These are phyloP conservation scores for Maniola hyperantus DNA, from an alignment of 2,888 invertebrate species.

Conservation along the genomic window DNA sequence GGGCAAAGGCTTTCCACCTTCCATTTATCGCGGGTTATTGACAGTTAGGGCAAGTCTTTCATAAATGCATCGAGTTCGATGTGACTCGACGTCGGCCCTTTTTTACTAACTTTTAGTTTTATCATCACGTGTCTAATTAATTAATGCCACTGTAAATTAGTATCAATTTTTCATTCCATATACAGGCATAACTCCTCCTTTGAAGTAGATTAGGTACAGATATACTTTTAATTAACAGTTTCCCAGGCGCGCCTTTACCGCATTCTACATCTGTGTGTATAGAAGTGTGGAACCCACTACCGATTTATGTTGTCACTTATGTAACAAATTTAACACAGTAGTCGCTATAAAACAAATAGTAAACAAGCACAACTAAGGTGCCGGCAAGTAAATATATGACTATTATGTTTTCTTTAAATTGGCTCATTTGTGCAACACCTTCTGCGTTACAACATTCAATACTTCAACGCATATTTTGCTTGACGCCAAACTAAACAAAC, in stretches of 20 bases:
- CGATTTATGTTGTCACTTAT: conserved; percentile 43
- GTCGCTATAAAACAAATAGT: conserved; percentile 36
- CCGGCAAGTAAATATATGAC: conserved; percentile 28
- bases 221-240: conserved; percentile 53
- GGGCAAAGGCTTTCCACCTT: too few relatives aligned
- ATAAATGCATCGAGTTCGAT: too few relatives aligned
- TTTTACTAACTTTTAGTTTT: background rate
- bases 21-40: too few relatives aligned
- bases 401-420: conserved; percentile 30
- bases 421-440: conserved; percentile 20
- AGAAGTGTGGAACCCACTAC: conserved; percentile 19
- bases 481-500: background rate
- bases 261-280: conserved; percentile 31
- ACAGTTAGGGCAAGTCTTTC: too few relatives aligned
- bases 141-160: background rate
- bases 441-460: background rate
- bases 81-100: too few relatives aligned
- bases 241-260: conserved; percentile 53
- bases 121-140: background rate
- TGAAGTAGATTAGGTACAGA: conserved; percentile 1
- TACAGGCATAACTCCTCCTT: conserved; percentile 14
- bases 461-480: background rate
- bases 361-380: conserved; percentile 19
- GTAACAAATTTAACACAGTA: conserved; percentile 37
- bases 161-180: conserved; percentile 4